Evolutionary conservation across 2,888 invertebrate genomes (phyloP).

Genomic region (Laspeyria flexula): DNA sequence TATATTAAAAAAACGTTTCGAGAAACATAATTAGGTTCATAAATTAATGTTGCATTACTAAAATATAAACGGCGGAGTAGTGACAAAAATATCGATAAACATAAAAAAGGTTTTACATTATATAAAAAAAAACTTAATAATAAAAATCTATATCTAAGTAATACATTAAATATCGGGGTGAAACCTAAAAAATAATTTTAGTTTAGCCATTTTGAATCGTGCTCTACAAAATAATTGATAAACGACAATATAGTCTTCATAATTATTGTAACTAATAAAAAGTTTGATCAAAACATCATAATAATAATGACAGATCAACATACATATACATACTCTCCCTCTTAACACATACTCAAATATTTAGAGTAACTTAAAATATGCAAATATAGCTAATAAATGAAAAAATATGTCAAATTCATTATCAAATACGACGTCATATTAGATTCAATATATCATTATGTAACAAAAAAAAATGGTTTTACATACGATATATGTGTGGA

Average conservation of each 20-base stretch:
- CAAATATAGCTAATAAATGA: too few species aligned
- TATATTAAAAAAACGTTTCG: constrained; percentile 5
- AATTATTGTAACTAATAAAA: constrained; percentile 26
- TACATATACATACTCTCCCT: constrained; percentile 16
- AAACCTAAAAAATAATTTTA: constrained; percentile 10
- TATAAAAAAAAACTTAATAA: constrained; percentile 39
- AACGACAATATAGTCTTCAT: constrained; percentile 30
- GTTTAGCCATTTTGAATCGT: constrained; percentile 21
- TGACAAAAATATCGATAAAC: constrained; percentile 34
- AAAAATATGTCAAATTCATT: too few species aligned
- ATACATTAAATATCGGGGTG: constrained; percentile 45
- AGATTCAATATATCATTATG: too few species aligned
- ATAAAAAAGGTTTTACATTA: constrained; percentile 39
- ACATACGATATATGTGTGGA: too few species aligned
- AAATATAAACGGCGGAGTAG: constrained; percentile 25
- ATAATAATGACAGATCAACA: constrained; percentile 12
- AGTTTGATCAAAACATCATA: constrained; percentile 32
- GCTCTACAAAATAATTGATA: constrained; percentile 19
- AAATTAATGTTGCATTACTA: constrained; percentile 24
- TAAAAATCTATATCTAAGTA: constrained; percentile 46
- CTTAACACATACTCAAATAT: not conserved
- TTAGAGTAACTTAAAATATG: not conserved
- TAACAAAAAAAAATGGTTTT: too few species aligned
- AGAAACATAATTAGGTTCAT: constrained; percentile 11
- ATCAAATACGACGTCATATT: too few species aligned